Conservation (phyloP, 2,888 invertebrate species). For the Phengaris arion region DNA sequence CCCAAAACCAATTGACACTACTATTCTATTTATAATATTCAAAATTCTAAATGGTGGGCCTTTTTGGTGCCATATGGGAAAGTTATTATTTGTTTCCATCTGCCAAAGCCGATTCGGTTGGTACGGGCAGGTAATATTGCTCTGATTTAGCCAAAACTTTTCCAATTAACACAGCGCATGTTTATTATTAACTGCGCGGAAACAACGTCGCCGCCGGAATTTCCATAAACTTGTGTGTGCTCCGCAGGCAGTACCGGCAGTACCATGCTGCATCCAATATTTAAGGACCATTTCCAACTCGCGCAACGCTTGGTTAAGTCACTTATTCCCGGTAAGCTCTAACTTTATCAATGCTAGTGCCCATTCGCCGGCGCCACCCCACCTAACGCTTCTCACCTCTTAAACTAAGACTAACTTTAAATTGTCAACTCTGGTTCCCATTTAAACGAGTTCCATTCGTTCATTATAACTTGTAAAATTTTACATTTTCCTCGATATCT, state of each 20-base stretch:
- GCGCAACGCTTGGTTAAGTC: constrained; percentile 48
- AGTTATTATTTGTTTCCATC: constrained; percentile 11
- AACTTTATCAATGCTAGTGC: constrained; percentile 59
- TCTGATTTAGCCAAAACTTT: constrained; percentile 38
- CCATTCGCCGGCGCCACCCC: constrained; percentile 44
- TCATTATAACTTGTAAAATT: constrained; percentile 54
- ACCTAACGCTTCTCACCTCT: constrained; percentile 59
- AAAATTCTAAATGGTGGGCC: neutral
- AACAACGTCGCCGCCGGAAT: constrained; percentile 39
- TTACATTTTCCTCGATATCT: constrained; percentile 39
- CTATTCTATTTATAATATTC: too few relatives aligned
- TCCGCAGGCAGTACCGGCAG: constrained; percentile 32
- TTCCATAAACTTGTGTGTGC: constrained; percentile 37
- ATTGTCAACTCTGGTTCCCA: constrained; percentile 70
- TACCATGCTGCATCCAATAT: constrained; percentile 45
- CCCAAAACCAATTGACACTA: too few relatives aligned
- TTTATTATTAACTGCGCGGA: constrained; percentile 37
- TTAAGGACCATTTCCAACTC: constrained; percentile 48
- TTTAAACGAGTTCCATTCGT: constrained; percentile 65
- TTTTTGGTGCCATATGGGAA: neutral
- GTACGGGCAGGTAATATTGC: constrained; percentile 9
- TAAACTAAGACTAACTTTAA: constrained; percentile 65
- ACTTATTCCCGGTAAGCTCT: constrained; percentile 50
- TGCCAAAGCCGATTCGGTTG: neutral
- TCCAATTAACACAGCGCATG: constrained; percentile 37